These are phyloP conservation scores for Rosalia funebris DNA, from an alignment of 2,888 invertebrate genomes.

Conservation along the genomic window DNA sequence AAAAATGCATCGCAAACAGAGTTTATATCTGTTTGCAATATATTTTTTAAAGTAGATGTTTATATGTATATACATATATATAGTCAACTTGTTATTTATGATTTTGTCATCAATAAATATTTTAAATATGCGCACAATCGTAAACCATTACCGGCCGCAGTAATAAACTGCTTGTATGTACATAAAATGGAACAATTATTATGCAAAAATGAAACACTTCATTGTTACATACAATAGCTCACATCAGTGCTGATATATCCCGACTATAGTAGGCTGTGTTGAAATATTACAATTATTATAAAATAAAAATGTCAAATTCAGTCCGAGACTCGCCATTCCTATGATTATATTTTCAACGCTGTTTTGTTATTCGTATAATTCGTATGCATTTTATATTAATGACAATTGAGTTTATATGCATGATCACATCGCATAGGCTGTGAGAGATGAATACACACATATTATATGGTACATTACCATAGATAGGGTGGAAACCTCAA, in stretches of 20 bases:
- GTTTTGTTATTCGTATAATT: conserved; percentile 32
- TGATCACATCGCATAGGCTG: neutral
- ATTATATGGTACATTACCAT: too few species aligned
- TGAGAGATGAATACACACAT: too few species aligned
- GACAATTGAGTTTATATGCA: conserved; percentile 33
- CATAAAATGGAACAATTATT: conserved; percentile 14
- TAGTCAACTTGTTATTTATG: too few species aligned
- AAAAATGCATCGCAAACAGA: too few species aligned
- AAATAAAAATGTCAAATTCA: conserved; percentile 32
- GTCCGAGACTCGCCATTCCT: conserved; percentile 20
- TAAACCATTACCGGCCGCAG: neutral
- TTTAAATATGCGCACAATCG: neutral
- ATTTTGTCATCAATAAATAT: too few species aligned
- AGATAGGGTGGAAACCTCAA: too few species aligned
- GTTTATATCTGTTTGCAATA: too few species aligned
- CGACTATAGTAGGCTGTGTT: neutral
- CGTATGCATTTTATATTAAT: conserved; percentile 38
- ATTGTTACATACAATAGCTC: conserved; percentile 19
- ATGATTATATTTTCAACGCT: conserved; percentile 38
- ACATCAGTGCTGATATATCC: conserved; percentile 1
- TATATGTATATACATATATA: too few species aligned
- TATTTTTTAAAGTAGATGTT: too few species aligned
- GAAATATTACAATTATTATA: conserved; percentile 25
- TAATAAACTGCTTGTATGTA: conserved; percentile 4
- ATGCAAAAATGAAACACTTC: conserved; percentile 19